Evolutionary conservation across 2,888 invertebrate genomes (phyloP), one percentile per base, ranked within the genome.

Genomic region (Kuschelorhynchus macadamiae): DNA sequence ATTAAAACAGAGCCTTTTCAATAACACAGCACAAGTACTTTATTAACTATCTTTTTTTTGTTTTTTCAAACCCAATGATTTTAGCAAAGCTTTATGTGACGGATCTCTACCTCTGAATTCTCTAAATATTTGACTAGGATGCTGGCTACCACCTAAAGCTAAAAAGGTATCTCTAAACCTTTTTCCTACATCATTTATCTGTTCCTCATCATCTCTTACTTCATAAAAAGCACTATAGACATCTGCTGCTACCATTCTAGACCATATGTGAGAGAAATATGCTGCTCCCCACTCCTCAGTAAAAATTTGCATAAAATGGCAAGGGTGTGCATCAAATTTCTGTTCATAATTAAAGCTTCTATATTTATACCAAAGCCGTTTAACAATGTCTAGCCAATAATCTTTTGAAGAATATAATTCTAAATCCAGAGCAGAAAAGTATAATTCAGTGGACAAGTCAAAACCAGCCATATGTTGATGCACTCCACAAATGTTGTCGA

Each of bases 91-190:
- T 79, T 93, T 91, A 0, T 92, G 91, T 1, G 93, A 93, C 0
- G 97, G 97, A 84, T 98, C 97, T 52, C 97, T 88, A 0, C 97
- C 97, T 71, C 95, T 88, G 84, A 97, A 98, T 79, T 92, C 88
- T 63, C 97, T 87, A 84, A 98, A 98, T 4, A 95, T 89, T 85
- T 97, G 94, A 70, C 89, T 89, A 0, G 95, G 90, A 72, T 93
- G 90, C 72, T 91, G 89, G 69, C 92, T 91, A 2, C 97, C 96
- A 5, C 96, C 96, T 1, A 90, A 86, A 0, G 93, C 87, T 70
- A 98, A 86, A 84, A 93, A 95, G 1, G 95, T 95, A 63, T 94
- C 91, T 73, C 92, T 88, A 79, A 92, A 96, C 67, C 92, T 86
- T 75, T 87, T 87, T 0, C 91, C 92, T 3, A 91, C 88, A 46